phyloP scores from a whole-genome alignment of 2,113 vertebrate species.

The rat (Rattus norvegicus) region GRCr8 NC_086033.1:86956501-86957000 shows the following conservation, averaged over 20 bases:
- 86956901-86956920: slow-evolving; percentile 88
- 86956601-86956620: slow-evolving; percentile 89
- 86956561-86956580: slow-evolving; percentile 84
- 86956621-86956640: slow-evolving; percentile 89
- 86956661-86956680: slow-evolving; percentile 74
- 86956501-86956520: slow-evolving; percentile 83
- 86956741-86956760: slow-evolving; percentile 82
- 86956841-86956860: slow-evolving; percentile 83
- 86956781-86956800: slow-evolving; percentile 82
- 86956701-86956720: slow-evolving; percentile 83
- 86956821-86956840: slow-evolving; percentile 84
- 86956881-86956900: slow-evolving; percentile 81
- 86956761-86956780: slow-evolving; percentile 79
- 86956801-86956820: slow-evolving; percentile 87
- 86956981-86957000: slow-evolving; percentile 92
- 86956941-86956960: slow-evolving; percentile 87
- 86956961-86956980: slow-evolving; percentile 90
- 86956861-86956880: slow-evolving; percentile 85
- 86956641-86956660: slow-evolving; percentile 86
- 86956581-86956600: slow-evolving; percentile 85
- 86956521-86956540: slow-evolving; percentile 87
- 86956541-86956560: slow-evolving; percentile 87
- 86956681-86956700: slow-evolving; percentile 66
- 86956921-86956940: slow-evolving; percentile 89
- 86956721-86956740: slow-evolving; percentile 84